Conservation (phyloP, 30 jellyfish, hydroid and myxozoan genomes). For the Hydractinia symbiolongicarpus region DNA sequence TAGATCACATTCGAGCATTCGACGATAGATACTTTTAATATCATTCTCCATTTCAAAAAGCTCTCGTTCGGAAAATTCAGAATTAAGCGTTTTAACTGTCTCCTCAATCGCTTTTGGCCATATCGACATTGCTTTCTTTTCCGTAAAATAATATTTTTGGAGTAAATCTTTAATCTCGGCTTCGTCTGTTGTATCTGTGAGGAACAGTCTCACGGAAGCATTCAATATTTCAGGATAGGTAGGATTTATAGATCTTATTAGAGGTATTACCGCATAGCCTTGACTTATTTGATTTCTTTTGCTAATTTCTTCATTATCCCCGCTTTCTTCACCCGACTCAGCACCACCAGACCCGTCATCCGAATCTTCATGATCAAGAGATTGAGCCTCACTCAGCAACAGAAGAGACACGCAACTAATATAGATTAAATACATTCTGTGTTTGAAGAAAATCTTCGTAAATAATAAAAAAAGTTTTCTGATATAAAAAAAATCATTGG, state of each 20-base stretch:
- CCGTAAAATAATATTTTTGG: conserved; percentile 13
- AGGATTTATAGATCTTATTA: background rate
- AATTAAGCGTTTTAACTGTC: conserved; percentile 17
- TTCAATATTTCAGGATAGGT: conserved; percentile 20
- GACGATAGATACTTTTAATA: conserved; percentile 25
- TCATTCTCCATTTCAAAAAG: conserved; percentile 32
- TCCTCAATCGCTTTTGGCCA: conserved; percentile 41
- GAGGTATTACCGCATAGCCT: background rate
- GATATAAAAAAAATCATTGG: too few relatives aligned
- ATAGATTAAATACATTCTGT: too few relatives aligned
- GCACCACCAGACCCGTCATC: background rate
- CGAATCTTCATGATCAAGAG: background rate
- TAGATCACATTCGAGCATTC: conserved; percentile 32
- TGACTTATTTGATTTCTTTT: background rate
- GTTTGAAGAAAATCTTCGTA: too few relatives aligned
- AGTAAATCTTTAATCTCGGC: conserved; percentile 7
- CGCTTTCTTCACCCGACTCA: conserved; percentile 19
- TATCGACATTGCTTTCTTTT: conserved; percentile 11
- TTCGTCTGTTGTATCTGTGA: background rate
- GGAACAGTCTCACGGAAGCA: conserved; percentile 12
- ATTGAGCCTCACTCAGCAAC: too few relatives aligned
- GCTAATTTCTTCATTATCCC: conserved; percentile 13
- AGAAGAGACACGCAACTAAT: too few relatives aligned
- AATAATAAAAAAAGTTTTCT: too few relatives aligned
- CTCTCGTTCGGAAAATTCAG: conserved; percentile 23